Evolutionary conservation across 2,888 invertebrate species (phyloP).

Genomic region (Perizoma affinitatum): DNA sequence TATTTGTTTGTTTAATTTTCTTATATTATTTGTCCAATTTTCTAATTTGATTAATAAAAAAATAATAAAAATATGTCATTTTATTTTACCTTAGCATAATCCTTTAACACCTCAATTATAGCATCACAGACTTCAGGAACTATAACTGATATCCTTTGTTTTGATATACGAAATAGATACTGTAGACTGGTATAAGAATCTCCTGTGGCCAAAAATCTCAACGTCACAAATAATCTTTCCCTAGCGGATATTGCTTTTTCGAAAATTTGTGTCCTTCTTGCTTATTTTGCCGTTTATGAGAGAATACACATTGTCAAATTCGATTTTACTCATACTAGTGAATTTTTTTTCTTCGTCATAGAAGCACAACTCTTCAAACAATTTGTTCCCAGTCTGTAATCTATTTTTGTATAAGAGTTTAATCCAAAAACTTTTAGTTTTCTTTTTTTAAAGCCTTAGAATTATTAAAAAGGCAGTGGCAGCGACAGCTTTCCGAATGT

Average conservation of each 20-base stretch:
- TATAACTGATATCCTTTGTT: constrained; percentile 14
- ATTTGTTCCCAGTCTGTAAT: neutral
- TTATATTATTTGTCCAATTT: neutral
- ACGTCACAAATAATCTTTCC: constrained; percentile 27
- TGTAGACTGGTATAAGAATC: constrained; percentile 27
- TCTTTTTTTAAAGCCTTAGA: no score
- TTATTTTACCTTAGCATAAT: constrained; percentile 28
- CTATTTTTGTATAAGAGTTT: no score
- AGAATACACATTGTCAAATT: constrained; percentile 35
- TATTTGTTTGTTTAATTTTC: no score
- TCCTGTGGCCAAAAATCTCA: constrained; percentile 31
- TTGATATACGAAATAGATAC: constrained; percentile 20
- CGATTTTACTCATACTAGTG: constrained; percentile 20
- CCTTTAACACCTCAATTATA: constrained; percentile 11
- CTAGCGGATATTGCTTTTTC: constrained; percentile 25
- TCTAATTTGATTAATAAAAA: neutral
- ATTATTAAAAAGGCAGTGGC: constrained; percentile 17
- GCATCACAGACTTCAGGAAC: constrained; percentile 21
- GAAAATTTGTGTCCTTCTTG: constrained; percentile 21
- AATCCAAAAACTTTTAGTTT: no score
- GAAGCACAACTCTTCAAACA: no score
- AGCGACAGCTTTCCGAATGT: no score
- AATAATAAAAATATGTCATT: constrained; percentile 5
- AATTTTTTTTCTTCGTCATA: constrained; percentile 18
- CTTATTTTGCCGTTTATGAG: constrained; percentile 30